Evolutionary conservation across 2,888 invertebrate species (phyloP).

Genomic region (Unio delphinus): DNA sequence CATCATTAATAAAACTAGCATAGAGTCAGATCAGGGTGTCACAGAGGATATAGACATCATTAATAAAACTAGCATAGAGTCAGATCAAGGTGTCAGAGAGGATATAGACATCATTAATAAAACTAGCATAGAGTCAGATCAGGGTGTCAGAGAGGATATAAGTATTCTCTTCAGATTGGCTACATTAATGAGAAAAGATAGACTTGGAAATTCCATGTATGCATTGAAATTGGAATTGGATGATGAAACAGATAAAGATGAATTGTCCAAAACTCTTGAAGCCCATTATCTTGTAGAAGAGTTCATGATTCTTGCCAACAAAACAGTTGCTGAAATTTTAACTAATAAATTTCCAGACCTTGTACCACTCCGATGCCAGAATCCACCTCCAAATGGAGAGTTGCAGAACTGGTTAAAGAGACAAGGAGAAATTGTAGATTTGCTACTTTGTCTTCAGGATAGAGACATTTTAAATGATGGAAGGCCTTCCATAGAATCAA

Average conservation of each 20-base stretch:
- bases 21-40: neutral
- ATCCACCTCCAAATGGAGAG: constrained; percentile 27
- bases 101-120: constrained; percentile 6
- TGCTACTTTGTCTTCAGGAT: constrained; percentile 29
- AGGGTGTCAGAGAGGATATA: neutral
- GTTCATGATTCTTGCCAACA: constrained; percentile 41
- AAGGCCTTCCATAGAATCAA: neutral
- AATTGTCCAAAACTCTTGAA: constrained; percentile 16
- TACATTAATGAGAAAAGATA: constrained; percentile 13
- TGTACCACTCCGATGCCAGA: constrained; percentile 36
- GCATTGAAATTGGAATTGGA: constrained; percentile 26
- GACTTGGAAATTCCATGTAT: constrained; percentile 31
- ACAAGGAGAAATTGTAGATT: constrained; percentile 18
- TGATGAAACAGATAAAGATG: constrained; percentile 11
- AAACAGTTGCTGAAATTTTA: constrained; percentile 25
- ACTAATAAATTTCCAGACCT: constrained; percentile 15
- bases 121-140: neutral
- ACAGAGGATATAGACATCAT: constrained; percentile 9
- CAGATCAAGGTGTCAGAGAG: neutral
- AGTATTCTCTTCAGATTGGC: constrained; percentile 24
- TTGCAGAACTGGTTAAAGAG: constrained; percentile 23
- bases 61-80: neutral
- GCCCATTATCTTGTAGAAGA: constrained; percentile 44
- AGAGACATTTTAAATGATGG: constrained; percentile 1
- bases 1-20: constrained; percentile 6